Percentiles rank a stretch among this genome's conserved stretches.
phyloP scores from a whole-genome alignment of 2,888 invertebrate species.

The Tetramorium bicarinatum region DNA sequence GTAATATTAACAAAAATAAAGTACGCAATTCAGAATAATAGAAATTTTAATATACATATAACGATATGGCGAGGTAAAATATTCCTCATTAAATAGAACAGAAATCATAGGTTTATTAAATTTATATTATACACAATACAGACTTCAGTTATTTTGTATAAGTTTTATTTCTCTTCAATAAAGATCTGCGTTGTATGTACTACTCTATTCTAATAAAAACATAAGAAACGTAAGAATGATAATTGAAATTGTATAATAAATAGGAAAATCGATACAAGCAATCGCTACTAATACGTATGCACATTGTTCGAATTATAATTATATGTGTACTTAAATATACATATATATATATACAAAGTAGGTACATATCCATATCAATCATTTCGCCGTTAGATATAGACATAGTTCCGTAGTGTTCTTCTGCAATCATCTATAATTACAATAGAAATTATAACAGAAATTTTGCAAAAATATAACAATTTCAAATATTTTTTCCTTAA shows the following conservation, averaged over 20 bases:
- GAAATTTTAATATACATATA: neutral
- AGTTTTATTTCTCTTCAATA: conserved; percentile 14
- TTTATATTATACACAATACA: conserved; percentile 1
- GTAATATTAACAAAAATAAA: neutral
- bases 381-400: neutral
- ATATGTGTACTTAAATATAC: neutral
- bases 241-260: conserved; percentile 1
- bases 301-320: neutral
- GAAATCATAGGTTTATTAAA: neutral
- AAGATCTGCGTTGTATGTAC: neutral
- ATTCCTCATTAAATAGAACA: neutral
- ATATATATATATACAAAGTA: neutral
- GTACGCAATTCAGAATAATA: neutral
- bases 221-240: neutral
- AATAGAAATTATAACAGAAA: conserved; percentile 1
- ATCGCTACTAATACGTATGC: neutral
- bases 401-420: conserved; percentile 6
- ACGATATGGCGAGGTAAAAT: neutral
- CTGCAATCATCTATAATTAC: neutral
- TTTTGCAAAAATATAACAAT: conserved; percentile 41
- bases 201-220: neutral
- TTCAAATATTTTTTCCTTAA: neutral
- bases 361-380: neutral
- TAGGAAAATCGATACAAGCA: neutral
- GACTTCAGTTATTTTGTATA: neutral